Conservation (phyloP, 1,140 invertebrate species). For the Zaprionus capensis region DNA sequence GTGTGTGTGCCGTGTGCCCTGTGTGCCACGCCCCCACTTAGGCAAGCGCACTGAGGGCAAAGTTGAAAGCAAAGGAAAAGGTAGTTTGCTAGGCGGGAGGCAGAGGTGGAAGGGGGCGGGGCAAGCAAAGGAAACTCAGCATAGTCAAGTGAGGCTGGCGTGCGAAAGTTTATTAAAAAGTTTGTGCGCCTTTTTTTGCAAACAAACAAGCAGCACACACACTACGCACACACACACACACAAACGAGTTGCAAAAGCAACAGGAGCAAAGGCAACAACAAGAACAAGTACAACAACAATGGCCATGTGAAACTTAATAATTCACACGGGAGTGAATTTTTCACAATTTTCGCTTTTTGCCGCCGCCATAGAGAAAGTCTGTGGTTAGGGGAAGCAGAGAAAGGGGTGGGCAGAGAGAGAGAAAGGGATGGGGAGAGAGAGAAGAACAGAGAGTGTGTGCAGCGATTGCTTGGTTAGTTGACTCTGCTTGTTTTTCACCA, state of each 20-base stretch:
- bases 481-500: slow-evolving; percentile 51
- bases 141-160: slow-evolving; percentile 76
- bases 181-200: slow-evolving; percentile 66
- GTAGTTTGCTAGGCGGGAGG: too few relatives aligned
- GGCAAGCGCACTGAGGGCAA: slow-evolving; percentile 47
- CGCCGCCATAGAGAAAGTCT: slow-evolving; percentile 18
- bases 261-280: slow-evolving; percentile 38
- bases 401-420: neutral
- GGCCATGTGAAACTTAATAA: slow-evolving; percentile 77
- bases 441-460: neutral
- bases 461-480: slow-evolving; percentile 41
- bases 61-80: slow-evolving; percentile 12
- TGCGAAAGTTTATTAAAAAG: slow-evolving; percentile 82
- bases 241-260: slow-evolving; percentile 41
- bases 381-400: neutral
- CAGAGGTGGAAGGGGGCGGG: neutral
- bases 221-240: slow-evolving; percentile 49
- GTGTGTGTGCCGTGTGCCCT: slow-evolving; percentile 19
- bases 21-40: slow-evolving; percentile 53
- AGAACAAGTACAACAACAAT: slow-evolving; percentile 56
- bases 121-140: neutral
- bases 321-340: slow-evolving; percentile 80
- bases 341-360: slow-evolving; percentile 76
- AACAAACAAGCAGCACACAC: slow-evolving; percentile 43
- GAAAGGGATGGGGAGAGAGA: neutral